Base-by-base conservation (phyloP, 2,888 invertebrate genomes). In the Zhengitettix transpicula region DNA sequence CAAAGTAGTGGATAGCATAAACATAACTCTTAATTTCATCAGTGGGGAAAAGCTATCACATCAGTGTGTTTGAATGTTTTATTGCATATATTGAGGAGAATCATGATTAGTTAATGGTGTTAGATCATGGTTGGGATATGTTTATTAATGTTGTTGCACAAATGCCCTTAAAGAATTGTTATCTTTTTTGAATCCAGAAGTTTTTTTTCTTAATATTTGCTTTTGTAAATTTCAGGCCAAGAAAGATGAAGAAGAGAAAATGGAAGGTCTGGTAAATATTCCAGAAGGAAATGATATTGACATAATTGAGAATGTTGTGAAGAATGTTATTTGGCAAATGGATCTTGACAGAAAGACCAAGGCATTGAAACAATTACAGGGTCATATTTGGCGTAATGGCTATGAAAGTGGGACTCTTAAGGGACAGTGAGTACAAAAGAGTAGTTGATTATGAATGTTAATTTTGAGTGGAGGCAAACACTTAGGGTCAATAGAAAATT, bases 361-460 rank as follows among this genome's bases (percentile, higher is more conserved):
- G 9, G 82, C 88, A 9, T 75, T 97, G 63, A 96, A 96, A 72
- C 80, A 82, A 57, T 76, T 97, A n/a, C 96, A 96, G 72, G 95
- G 94, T 1, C 80, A 89, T 63, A 85, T 97, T 67, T 95, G 91
- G 89, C 81, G 83, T 68, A 81, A 85, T 66, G 96, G 90, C 7
- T 96, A 92, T 70, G 80, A 83, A 66, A 78, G 77, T 58, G 89
- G 87, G 44, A 79, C 81, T 44, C 74, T 96, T 5, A 87, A 86
- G 71, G 91, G 89, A 71, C 93, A 95, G 95, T 96, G 76, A 85
- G 93, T 88, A 62, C 28, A 28, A 28, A 28, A 7, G 3, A 5
- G 28, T 7, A 5, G 28, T 28, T 28, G 2, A 28, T 28, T 28
- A 28, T 28, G 28, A 28, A 28, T 28, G 7, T 28, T 28, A 7